phyloP scores from a whole-genome alignment of 1,140 invertebrate genomes.

The Drosophila paulistorum region DNA sequence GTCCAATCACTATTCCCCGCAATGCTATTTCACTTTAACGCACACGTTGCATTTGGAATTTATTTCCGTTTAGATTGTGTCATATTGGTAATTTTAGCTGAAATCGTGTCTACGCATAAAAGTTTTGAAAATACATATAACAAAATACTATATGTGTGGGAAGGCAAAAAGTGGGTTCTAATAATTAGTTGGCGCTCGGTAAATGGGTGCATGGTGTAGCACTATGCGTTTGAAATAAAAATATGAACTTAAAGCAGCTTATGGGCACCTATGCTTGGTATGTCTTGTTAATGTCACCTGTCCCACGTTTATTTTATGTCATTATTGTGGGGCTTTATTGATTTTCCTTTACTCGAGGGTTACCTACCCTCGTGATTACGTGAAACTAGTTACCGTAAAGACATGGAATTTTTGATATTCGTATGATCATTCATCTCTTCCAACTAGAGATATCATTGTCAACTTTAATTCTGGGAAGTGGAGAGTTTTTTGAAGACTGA shows the following conservation, averaged over 20 bases:
- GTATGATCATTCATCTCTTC: too few relatives aligned
- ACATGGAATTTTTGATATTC: not conserved
- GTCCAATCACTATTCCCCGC: not conserved
- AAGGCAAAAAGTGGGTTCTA: constrained; percentile 1
- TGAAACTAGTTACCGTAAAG: not conserved
- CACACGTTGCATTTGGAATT: constrained; percentile 54
- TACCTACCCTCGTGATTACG: not conserved
- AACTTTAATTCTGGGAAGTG: too few relatives aligned
- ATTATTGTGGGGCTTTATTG: constrained; percentile 69
- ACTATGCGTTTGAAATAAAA: constrained; percentile 4
- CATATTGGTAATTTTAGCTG: constrained; percentile 73
- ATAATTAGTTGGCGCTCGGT: not conserved
- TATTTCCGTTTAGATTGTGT: constrained; percentile 81
- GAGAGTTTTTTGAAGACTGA: too few relatives aligned
- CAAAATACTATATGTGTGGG: not conserved
- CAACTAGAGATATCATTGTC: too few relatives aligned
- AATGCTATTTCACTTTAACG: constrained; percentile 56
- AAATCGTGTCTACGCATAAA: constrained; percentile 68
- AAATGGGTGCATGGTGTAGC: not conserved
- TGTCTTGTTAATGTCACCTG: constrained; percentile 53
- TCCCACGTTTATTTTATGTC: constrained; percentile 22
- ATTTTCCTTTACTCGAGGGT: constrained; percentile 38
- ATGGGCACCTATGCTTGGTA: constrained; percentile 26
- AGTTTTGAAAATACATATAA: constrained; percentile 14
- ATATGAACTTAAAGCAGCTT: constrained; percentile 47